These are phyloP conservation scores for Tiliqua scincoides DNA, from an alignment of 2,113 vertebrate species.

Conservation along the genomic window DNA sequence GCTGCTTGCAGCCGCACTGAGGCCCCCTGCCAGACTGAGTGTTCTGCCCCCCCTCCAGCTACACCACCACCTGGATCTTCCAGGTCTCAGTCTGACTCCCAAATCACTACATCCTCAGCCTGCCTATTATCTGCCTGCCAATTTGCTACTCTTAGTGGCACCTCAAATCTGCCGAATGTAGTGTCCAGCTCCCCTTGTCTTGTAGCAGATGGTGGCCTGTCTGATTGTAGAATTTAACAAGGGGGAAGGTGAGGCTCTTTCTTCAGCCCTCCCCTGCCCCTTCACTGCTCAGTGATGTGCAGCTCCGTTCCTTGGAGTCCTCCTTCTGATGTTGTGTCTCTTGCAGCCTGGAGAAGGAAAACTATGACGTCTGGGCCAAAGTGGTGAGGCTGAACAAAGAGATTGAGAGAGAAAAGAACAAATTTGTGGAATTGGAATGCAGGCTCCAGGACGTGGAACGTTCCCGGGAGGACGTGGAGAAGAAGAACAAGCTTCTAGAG, in stretches of 20 bases:
- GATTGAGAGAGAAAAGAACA: constrained; percentile 80
- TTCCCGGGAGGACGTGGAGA: constrained; percentile 78
- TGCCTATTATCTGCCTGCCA: too few species aligned
- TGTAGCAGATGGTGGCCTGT: background rate
- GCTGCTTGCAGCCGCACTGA: too few species aligned
- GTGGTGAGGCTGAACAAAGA: constrained; percentile 84
- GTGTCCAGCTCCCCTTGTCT: background rate
- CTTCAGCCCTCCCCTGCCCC: background rate
- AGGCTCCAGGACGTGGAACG: constrained; percentile 73
- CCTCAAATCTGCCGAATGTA: background rate
- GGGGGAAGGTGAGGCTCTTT: background rate
- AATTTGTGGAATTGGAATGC: constrained; percentile 77
- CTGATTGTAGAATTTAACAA: too few species aligned
- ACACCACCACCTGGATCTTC: too few species aligned
- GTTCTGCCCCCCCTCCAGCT: too few species aligned
- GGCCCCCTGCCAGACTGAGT: too few species aligned
- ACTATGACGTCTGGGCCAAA: constrained; percentile 83
- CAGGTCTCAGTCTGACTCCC: too few species aligned
- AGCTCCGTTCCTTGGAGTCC: background rate
- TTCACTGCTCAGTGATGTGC: background rate
- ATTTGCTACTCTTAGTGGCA: background rate
- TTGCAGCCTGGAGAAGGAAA: constrained; percentile 86
- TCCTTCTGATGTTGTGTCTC: constrained; percentile 3
- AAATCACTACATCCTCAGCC: too few species aligned
- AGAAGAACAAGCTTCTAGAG: constrained; percentile 79